phyloP scores from a whole-genome alignment of 2,113 vertebrate genomes.

The Enhydra lutris region DNA sequence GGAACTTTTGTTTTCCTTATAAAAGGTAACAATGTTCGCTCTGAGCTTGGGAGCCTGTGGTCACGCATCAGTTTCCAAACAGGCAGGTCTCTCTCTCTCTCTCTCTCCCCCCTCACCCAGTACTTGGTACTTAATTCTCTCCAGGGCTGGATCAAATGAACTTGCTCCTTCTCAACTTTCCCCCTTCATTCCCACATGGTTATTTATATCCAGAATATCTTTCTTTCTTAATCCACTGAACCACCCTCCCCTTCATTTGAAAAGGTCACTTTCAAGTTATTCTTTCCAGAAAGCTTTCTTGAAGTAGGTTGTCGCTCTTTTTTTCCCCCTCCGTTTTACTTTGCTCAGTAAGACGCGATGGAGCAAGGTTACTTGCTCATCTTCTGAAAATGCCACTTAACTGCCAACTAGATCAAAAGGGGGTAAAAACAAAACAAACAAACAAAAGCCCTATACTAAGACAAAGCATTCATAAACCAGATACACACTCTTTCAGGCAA shows the following conservation, averaged over 20 bases:
- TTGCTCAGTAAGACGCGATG: neutral
- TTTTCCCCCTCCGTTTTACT: neutral
- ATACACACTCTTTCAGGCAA: neutral
- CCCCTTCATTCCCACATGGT: conserved; percentile 47
- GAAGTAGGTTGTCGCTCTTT: neutral
- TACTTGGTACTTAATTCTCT: neutral
- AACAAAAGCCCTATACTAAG: neutral
- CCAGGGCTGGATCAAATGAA: conserved; percentile 28
- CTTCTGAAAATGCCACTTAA: neutral
- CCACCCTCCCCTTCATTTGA: conserved; percentile 10
- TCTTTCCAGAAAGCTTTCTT: conserved; percentile 49
- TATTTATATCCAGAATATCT: conserved; percentile 69
- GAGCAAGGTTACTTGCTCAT: neutral
- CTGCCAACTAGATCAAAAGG: neutral
- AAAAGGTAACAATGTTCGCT: neutral
- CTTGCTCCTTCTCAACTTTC: conserved; percentile 53
- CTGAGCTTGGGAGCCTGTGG: neutral
- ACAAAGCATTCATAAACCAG: neutral
- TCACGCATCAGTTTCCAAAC: neutral
- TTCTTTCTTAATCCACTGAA: conserved; percentile 55
- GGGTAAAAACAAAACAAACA: no score
- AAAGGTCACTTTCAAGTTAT: conserved; percentile 66
- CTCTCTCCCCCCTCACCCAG: neutral
- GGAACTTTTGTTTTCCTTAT: neutral
- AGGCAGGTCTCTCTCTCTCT: neutral